These are phyloP conservation scores for Hyperopisus bebe DNA, from an alignment of 2,113 vertebrate genomes.

Conservation along the genomic window DNA sequence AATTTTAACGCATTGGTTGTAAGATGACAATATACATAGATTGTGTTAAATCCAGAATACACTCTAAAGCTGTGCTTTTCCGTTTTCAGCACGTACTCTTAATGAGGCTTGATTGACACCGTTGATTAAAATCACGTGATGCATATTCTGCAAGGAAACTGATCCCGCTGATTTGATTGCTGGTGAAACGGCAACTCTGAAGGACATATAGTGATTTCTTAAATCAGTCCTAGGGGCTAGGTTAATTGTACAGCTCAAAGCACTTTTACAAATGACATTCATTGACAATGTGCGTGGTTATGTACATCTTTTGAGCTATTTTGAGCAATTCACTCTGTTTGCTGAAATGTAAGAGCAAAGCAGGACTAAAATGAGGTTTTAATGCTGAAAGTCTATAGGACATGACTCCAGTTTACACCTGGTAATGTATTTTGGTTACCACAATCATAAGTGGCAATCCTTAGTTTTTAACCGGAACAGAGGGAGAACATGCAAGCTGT, in stretches of 20 bases:
- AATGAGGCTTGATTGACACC: background rate
- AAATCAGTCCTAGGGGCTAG: background rate
- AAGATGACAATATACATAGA: background rate
- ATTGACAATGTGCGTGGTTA: background rate
- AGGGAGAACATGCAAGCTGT: background rate
- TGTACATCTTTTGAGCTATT: background rate
- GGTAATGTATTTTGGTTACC: background rate
- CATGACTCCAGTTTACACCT: background rate
- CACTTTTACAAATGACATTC: background rate
- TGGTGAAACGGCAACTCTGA: background rate
- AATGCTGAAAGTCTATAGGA: background rate
- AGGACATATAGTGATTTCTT: background rate
- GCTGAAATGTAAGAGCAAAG: background rate
- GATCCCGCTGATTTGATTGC: background rate
- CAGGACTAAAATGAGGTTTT: background rate
- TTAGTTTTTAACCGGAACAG: background rate
- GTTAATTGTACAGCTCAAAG: background rate
- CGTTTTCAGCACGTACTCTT: background rate
- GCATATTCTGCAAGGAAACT: background rate
- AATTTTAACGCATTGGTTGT: background rate
- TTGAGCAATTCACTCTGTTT: background rate
- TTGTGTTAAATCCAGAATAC: background rate
- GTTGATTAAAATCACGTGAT: background rate
- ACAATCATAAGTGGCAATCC: background rate
- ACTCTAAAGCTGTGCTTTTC: background rate